Percentiles rank a stretch among this genome's conserved stretches.
phyloP scores from a whole-genome alignment of 2,797 vertebrate genomes.

The Amblyopsis hoosieri region DNA sequence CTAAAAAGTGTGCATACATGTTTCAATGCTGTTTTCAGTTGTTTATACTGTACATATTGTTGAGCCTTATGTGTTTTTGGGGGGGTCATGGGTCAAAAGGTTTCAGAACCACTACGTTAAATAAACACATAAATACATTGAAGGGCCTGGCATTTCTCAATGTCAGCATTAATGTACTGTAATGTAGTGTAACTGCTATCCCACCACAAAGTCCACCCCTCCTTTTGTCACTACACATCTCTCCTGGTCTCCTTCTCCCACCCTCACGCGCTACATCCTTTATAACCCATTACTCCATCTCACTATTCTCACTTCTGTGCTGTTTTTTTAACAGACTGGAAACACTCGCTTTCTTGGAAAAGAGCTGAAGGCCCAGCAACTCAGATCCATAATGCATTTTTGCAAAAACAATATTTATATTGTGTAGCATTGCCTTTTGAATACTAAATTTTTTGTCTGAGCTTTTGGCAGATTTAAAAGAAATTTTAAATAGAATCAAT shows the following conservation, averaged over 20 bases:
- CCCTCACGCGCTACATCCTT: constrained; percentile 73
- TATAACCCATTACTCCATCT: constrained; percentile 79
- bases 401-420: constrained; percentile 15
- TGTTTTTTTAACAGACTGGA: constrained; percentile 56
- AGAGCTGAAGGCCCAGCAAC: constrained; percentile 25
- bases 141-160: constrained; percentile 47
- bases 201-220: constrained; percentile 33
- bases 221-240: constrained; percentile 63
- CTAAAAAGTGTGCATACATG: too few relatives aligned
- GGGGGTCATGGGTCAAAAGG: constrained; percentile 30
- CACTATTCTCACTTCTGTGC: constrained; percentile 66
- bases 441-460: not conserved
- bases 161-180: constrained; percentile 53
- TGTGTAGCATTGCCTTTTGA: not conserved
- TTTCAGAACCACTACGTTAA: constrained; percentile 27
- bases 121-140: constrained; percentile 47
- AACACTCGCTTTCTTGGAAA: constrained; percentile 44
- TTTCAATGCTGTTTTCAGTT: too few relatives aligned
- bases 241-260: constrained; percentile 63
- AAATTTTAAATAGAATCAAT: constrained; percentile 5
- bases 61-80: not conserved
- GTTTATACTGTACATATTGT: too few relatives aligned
- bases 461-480: not conserved
- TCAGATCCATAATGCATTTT: constrained; percentile 26
- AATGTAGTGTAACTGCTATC: constrained; percentile 42